phyloP scores from a whole-genome alignment of 2,113 vertebrate species.

The Microcebus jonahi region DNA sequence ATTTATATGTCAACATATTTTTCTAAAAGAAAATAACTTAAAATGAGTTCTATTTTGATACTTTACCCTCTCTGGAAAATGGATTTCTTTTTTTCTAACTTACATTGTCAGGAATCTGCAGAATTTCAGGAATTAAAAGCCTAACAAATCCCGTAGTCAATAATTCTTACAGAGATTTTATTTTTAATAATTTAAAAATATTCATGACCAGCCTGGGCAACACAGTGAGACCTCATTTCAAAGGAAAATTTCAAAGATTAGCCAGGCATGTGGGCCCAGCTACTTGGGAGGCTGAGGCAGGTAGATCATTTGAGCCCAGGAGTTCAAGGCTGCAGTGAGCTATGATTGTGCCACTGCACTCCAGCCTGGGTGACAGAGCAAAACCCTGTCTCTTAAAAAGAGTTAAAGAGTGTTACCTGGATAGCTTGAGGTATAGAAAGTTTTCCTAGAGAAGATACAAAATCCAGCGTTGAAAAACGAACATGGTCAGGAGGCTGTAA shows the following conservation, averaged over 20 bases:
- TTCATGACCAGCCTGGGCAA: no score
- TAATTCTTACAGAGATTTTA: not conserved
- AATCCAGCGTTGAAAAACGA: constrained; percentile 87
- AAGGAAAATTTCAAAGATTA: no score
- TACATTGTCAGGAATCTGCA: not conserved
- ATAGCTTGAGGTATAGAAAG: constrained; percentile 87
- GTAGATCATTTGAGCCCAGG: no score
- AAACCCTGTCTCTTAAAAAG: not conserved
- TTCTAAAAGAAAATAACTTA: not conserved
- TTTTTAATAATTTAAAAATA: not conserved
- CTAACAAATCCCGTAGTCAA: not conserved
- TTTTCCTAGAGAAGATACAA: constrained; percentile 91
- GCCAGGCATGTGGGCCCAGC: no score
- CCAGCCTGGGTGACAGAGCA: no score
- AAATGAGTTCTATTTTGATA: not conserved
- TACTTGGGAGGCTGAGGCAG: no score
- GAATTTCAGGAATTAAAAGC: constrained; percentile 7
- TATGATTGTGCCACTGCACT: no score
- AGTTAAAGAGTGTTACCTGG: constrained; percentile 86
- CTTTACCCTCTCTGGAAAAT: not conserved
- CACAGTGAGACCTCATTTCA: no score
- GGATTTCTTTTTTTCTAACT: not conserved
- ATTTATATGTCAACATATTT: not conserved
- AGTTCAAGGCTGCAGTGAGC: no score
- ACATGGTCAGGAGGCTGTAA: constrained; percentile 86